phyloP scores from a whole-genome alignment of 2,113 vertebrate species.

The Choloepus hoffmanni region DNA sequence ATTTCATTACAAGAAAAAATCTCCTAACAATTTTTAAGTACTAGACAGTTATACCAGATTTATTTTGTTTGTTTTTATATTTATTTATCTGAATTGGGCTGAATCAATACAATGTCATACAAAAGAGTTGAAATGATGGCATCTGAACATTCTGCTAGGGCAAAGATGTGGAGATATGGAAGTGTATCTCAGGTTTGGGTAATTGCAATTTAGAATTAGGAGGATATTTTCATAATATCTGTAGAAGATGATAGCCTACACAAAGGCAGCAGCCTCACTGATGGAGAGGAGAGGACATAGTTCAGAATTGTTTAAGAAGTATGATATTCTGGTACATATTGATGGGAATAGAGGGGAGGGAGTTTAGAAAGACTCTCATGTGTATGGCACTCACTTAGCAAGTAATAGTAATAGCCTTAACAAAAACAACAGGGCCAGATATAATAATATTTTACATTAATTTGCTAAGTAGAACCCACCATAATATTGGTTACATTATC shows the following conservation, averaged over 20 bases:
- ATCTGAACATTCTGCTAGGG: neutral
- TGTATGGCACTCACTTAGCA: neutral
- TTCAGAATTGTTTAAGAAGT: conserved; percentile 24
- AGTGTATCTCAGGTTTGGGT: neutral
- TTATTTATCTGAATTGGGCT: neutral
- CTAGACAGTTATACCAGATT: neutral
- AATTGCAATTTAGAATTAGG: neutral
- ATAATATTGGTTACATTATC: neutral
- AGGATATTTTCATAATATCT: neutral
- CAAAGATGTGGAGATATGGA: neutral
- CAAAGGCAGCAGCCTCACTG: neutral
- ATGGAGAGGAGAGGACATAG: neutral
- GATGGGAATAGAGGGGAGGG: neutral
- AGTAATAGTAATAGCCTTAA: neutral
- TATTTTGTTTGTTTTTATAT: neutral
- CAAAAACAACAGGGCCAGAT: neutral
- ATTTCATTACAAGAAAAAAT: neutral
- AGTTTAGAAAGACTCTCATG: neutral
- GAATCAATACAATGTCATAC: neutral
- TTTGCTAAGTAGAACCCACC: neutral
- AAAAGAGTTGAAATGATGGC: neutral
- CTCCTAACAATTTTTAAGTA: neutral
- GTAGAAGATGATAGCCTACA: neutral
- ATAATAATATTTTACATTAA: neutral
- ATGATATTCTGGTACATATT: neutral